Evolutionary conservation across 2,113 vertebrate genomes (phyloP).

Genomic region (Jaculus jaculus): DNA sequence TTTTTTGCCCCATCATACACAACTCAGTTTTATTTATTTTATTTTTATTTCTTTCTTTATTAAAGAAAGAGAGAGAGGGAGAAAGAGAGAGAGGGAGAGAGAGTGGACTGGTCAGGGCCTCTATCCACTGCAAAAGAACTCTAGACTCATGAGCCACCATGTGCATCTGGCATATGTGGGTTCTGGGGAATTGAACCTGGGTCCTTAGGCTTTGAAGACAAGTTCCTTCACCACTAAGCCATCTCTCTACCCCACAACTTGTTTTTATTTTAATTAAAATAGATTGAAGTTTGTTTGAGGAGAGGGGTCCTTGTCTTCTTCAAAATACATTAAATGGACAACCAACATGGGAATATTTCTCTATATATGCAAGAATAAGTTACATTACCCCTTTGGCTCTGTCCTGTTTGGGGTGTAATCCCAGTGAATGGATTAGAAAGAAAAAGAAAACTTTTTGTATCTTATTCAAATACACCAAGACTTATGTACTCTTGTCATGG

Average conservation of each 20-base stretch:
- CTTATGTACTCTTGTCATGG: conserved; percentile 45
- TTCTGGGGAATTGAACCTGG: no score
- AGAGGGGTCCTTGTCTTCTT: not conserved
- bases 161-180: no score
- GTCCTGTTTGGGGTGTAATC: not conserved
- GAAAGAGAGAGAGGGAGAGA: no score
- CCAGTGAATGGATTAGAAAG: not conserved
- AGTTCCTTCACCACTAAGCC: no score
- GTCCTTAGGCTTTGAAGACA: no score
- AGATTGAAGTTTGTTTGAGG: not conserved
- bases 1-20: not conserved
- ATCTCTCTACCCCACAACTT: no score
- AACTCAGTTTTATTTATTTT: not conserved
- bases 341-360: not conserved
- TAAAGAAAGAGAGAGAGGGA: no score
- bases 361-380: not conserved
- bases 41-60: no score
- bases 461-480: conserved; percentile 42
- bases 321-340: not conserved
- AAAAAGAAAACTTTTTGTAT: conserved; percentile 41
- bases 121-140: no score
- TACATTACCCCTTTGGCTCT: not conserved
- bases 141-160: no score
- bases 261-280: conserved; percentile 41
- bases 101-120: no score